A percentile compares a stretch with the other conserved stretches of the same genome.
These are phyloP conservation scores for Dendrolimus houi DNA, from an alignment of 2,888 invertebrate genomes.

Conservation along the genomic window DNA sequence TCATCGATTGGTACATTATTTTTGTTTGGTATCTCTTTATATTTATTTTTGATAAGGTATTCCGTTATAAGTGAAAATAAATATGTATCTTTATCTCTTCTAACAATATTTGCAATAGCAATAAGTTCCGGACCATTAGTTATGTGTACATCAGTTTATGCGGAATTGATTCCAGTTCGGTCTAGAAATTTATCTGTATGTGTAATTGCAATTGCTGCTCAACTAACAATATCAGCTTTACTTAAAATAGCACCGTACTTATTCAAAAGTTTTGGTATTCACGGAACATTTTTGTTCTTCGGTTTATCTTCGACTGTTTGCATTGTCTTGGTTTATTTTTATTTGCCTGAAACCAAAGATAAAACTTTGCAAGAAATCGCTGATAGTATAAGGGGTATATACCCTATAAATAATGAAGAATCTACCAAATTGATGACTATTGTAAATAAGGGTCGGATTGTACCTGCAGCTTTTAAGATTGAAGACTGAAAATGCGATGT, in stretches of 20 bases:
- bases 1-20: constrained; percentile 18
- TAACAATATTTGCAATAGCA: constrained; percentile 23
- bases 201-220: constrained; percentile 7
- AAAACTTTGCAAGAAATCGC: constrained; percentile 34
- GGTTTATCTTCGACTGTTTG: constrained; percentile 13
- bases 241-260: constrained; percentile 27
- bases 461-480: no score
- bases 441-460: no score
- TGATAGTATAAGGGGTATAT: constrained; percentile 13
- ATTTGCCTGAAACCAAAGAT: constrained; percentile 39
- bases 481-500: no score
- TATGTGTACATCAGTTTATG: constrained; percentile 20
- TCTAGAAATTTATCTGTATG: constrained; percentile 22
- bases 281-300: constrained; percentile 26
- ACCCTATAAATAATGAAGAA: constrained; percentile 1
- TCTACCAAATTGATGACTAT: not conserved
- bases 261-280: constrained; percentile 19
- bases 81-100: constrained; percentile 18
- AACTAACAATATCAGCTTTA: constrained; percentile 7
- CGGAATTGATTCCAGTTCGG: constrained; percentile 25
- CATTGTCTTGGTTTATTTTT: constrained; percentile 21
- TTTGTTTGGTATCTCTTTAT: constrained; percentile 21
- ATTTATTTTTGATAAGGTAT: constrained; percentile 21
- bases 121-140: constrained; percentile 30
- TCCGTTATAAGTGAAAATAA: constrained; percentile 19